Base-by-base conservation (phyloP, 2,888 invertebrate genomes). In the Dicyrtomina minuta region DNA sequence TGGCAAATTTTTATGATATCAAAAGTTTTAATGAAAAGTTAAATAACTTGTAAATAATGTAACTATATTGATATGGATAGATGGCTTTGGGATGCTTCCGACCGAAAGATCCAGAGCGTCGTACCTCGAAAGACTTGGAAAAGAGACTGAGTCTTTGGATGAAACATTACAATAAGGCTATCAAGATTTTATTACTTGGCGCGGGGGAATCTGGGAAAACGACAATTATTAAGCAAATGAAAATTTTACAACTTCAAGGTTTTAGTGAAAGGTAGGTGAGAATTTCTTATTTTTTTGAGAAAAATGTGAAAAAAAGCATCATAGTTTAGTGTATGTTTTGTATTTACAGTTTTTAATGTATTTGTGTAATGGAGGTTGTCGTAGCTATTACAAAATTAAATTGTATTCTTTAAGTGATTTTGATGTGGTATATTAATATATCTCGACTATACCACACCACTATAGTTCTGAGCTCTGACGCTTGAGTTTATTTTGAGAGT, bases 171-270 rank as follows among this genome's bases (percentile, higher is more conserved):
- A 77, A 78, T 46, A 79, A 78, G 51, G 78, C 76, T 6, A 79
- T 80, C 46, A 80, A 80, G 68, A 75, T 81, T 56, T 75, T 81
- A 22, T 70, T 81, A 2, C 70, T 81, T 24, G 81, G 80, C 74
- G 59, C 76, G 39, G 70, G 71, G n/a, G 73, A 72, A 26, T 71
- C 73, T 43, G 74, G 75, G 0, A 92, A 92, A 81, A 92, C 92
- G 0, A 92, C 92, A 0, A 89, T 92, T 17, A 88, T 92, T 26
- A 92, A 92, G 80, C 92, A 92, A 82, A 92, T 92, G 92, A 89
- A 88, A 81, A 92, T 92, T 77, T 82, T 92, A 51, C 91, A 92
- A 79, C 88, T 91, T 5, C 88, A 90, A 80, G 92, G 90, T 64
- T 92, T 90, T 78, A 86, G 88, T 17, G 84, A 87, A 17, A 86